Evolutionary conservation across 2,797 vertebrate species (phyloP).

Genomic region (Gallinago nigripennis): DNA sequence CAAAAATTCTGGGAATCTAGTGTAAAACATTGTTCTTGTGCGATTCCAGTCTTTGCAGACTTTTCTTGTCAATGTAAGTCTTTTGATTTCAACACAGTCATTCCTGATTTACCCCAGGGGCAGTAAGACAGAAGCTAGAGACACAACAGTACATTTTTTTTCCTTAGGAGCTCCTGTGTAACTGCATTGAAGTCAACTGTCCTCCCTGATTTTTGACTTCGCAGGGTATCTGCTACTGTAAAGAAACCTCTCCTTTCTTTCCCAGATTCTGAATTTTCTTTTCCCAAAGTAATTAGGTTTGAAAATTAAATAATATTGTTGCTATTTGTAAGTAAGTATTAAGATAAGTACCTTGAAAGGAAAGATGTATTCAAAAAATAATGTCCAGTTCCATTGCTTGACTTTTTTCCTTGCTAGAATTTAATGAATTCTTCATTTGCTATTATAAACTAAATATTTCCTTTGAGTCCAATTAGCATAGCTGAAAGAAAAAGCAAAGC

Average conservation of each 20-base stretch:
- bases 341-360: conserved; percentile 59
- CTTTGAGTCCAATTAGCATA: conserved; percentile 84
- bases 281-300: conserved; percentile 3
- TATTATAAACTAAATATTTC: conserved; percentile 84
- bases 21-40: not conserved
- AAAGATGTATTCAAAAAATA: conserved; percentile 31
- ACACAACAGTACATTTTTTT: not conserved
- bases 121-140: not conserved
- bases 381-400: conserved; percentile 36
- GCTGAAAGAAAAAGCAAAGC: conserved; percentile 79
- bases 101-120: conserved; percentile 27
- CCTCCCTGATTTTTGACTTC: not conserved
- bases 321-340: conserved; percentile 54
- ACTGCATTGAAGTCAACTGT: not conserved
- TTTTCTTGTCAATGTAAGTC: not conserved
- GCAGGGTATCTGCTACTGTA: not conserved
- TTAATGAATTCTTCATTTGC: conserved; percentile 80
- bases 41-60: not conserved
- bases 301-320: conserved; percentile 67
- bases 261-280: not conserved
- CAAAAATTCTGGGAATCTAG: conserved; percentile 21
- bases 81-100: conserved; percentile 30
- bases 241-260: not conserved
- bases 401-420: conserved; percentile 69
- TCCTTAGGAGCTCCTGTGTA: not conserved